Evolutionary conservation across 2,113 vertebrate species (phyloP).

Genomic region (Amphilophus citrinellus): DNA sequence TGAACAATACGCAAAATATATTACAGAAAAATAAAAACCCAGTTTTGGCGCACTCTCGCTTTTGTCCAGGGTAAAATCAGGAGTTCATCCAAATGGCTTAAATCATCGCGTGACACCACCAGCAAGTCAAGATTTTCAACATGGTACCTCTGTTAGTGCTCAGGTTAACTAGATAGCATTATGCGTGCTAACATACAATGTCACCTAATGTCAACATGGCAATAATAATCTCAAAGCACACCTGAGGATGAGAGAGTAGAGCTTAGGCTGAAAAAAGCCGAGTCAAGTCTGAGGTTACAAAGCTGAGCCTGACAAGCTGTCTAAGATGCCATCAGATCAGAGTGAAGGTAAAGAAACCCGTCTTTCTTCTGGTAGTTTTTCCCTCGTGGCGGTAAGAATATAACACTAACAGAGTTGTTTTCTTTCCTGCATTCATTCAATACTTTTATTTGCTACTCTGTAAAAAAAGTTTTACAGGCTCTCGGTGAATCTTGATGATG

Average conservation of each 20-base stretch:
- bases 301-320: slow-evolving; percentile 1
- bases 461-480: not conserved
- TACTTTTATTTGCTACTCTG: slow-evolving; percentile 7
- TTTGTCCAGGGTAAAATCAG: not conserved
- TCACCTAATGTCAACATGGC: not conserved
- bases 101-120: not conserved
- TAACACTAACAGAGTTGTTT: not conserved
- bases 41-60: not conserved
- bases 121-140: not conserved
- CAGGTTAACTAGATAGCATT: not conserved
- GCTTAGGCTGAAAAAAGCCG: not conserved
- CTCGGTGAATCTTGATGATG: not conserved
- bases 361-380: slow-evolving; percentile 4
- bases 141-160: not conserved
- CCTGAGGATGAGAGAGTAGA: slow-evolving; percentile 5
- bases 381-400: slow-evolving; percentile 4
- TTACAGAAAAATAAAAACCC: not conserved
- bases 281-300: not conserved
- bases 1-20: not conserved
- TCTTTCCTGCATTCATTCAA: slow-evolving; percentile 4
- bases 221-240: slow-evolving; percentile 17
- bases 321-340: not conserved
- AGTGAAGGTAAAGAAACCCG: not conserved
- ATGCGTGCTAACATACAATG: not conserved
- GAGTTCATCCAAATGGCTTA: slow-evolving; percentile 4